Evolutionary conservation across 1,140 invertebrate species (phyloP).

Genomic region (Galendromus occidentalis): DNA sequence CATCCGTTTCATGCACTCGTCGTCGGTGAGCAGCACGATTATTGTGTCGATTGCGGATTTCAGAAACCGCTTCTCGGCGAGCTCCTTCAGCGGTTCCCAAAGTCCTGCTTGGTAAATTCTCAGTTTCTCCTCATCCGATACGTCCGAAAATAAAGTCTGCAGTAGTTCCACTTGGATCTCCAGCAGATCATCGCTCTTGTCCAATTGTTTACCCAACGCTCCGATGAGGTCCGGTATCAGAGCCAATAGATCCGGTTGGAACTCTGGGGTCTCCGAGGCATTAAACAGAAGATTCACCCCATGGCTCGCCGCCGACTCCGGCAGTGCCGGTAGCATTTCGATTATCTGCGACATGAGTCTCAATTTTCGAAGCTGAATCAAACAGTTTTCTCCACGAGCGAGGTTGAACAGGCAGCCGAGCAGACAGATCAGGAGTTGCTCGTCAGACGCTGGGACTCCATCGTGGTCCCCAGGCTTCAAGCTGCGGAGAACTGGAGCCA

Average conservation of each 20-base stretch:
- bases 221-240: no score
- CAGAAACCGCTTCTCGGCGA: neutral
- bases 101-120: neutral
- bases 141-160: neutral
- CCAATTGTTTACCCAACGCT: neutral
- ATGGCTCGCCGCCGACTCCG: neutral
- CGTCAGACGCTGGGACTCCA: neutral
- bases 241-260: neutral
- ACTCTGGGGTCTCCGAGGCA: neutral
- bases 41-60: neutral
- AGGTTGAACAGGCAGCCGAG: conserved; percentile 1
- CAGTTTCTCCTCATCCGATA: neutral
- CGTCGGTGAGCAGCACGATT: neutral
- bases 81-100: neutral
- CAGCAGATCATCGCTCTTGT: neutral
- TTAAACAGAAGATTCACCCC: neutral
- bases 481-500: neutral
- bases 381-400: neutral
- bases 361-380: neutral
- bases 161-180: neutral
- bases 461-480: no score
- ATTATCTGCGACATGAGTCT: neutral
- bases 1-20: conserved; percentile 3
- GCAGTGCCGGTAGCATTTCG: neutral
- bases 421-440: neutral